Evolutionary conservation across 2,888 invertebrate species (phyloP), one percentile per base, ranked within the genome.

Genomic region (Pollenia amentaria): DNA sequence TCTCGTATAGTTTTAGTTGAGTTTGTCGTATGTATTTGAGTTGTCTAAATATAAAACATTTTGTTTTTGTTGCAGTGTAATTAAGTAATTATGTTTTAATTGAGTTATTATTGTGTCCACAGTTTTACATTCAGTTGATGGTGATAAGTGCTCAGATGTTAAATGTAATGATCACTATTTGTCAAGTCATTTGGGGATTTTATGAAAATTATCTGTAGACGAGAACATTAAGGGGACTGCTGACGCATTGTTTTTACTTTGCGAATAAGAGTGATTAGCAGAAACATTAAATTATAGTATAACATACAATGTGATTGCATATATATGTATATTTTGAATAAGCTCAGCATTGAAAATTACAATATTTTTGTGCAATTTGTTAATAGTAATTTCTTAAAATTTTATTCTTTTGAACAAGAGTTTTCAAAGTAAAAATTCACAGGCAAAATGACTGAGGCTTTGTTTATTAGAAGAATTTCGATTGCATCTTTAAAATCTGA

Each of bases 11-110:
- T 57, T 62, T 69, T 44, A 29, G 60, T 42, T 48, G 51, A 60
- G 65, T 44, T 55, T 75, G 18, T 62, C 11, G 70, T 84, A 46
- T 14, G 70, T 84, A 46, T 40, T 70, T 73, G 38, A 75, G 75
- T 78, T 73, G 67, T 85, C 78, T 72, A 53, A 72, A 79, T 53
- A 72, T 53, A 53, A 60, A 76, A 40, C 73, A 29, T 29, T 29
- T 29, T 18, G 53, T 57, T 46, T 16, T 51, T 67, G 53, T 60
- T 67, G 46, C 21, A 65, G 83, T 53, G 80, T 80, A 80, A 77
- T 84, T 84, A 84, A 77, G 62, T 87, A 87, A 87, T 87, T 87
- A 77, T 87, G 12, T 29, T 72, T 77, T 84, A 87, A 87, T 84
- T 81, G 87, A 84, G 87, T 87, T 87, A 84, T 84, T 84, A 87